Evolutionary conservation across 2,113 vertebrate genomes (phyloP).

Genomic region (Gallinago undulata): DNA sequence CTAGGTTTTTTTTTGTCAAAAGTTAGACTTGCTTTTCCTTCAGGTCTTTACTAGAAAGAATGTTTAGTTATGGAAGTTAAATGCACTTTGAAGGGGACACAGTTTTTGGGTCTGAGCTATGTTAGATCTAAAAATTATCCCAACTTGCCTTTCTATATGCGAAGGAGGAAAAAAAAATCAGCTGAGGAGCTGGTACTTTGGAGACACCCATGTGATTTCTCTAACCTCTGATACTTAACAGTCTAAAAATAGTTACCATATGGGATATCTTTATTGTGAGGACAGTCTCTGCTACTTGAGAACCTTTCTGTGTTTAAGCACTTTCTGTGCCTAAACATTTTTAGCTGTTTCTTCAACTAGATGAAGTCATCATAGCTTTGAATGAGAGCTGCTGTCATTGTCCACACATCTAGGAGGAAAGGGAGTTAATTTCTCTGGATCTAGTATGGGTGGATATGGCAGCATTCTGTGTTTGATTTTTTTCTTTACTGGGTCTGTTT

Average conservation of each 20-base stretch:
- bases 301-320: constrained; percentile 24
- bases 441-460: neutral
- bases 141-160: neutral
- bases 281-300: constrained; percentile 32
- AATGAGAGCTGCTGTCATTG: constrained; percentile 3
- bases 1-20: neutral
- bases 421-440: neutral
- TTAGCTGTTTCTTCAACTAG: constrained; percentile 17
- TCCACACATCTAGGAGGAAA: neutral
- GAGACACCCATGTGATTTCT: constrained; percentile 35
- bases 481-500: neutral
- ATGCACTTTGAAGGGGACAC: neutral
- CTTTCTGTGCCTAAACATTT: constrained; percentile 45
- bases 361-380: neutral
- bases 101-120: neutral
- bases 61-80: neutral
- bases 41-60: neutral
- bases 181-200: neutral
- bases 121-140: neutral
- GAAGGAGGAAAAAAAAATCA: constrained; percentile 30
- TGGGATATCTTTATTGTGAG: constrained; percentile 38
- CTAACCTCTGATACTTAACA: constrained; percentile 47
- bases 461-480: neutral
- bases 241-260: constrained; percentile 55
- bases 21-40: neutral